Evolutionary conservation across 1,140 invertebrate genomes (phyloP).

Genomic region (Ceratosolen solmsi): DNA sequence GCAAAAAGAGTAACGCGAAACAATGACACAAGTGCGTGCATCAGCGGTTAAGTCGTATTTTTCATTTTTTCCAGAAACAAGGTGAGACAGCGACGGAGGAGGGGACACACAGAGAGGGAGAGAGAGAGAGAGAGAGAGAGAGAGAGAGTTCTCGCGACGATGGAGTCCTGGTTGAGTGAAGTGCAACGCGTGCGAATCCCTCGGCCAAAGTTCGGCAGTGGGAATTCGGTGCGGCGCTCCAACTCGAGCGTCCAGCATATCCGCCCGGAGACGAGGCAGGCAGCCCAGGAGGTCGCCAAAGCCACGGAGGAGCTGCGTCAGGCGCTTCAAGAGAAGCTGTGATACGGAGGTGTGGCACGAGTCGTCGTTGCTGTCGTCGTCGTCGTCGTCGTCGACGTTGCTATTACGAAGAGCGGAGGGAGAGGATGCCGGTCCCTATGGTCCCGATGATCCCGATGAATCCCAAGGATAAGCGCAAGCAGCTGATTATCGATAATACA

Average conservation of each 20-base stretch:
- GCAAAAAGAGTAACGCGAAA: too few species aligned
- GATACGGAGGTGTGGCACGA: slow-evolving; percentile 58
- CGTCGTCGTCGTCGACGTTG: background rate
- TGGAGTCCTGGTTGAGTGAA: slow-evolving; percentile 88
- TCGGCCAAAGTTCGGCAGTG: slow-evolving; percentile 85
- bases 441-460: too few species aligned
- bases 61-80: too few species aligned
- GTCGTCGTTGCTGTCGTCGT: background rate
- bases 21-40: too few species aligned
- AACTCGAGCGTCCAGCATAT: slow-evolving; percentile 62
- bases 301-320: slow-evolving; percentile 83
- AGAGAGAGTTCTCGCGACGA: slow-evolving; percentile 58
- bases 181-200: slow-evolving; percentile 87
- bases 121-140: background rate
- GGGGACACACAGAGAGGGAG: background rate
- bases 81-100: too few species aligned
- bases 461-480: background rate
- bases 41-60: too few species aligned
- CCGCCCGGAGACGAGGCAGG: slow-evolving; percentile 64
- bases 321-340: slow-evolving; percentile 83
- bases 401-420: background rate
- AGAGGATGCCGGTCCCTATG: background rate
- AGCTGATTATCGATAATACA: background rate
- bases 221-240: slow-evolving; percentile 70
- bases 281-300: slow-evolving; percentile 76